Evolutionary conservation across 1,140 invertebrate species (phyloP).

Genomic region (Diachasma alloeum): DNA sequence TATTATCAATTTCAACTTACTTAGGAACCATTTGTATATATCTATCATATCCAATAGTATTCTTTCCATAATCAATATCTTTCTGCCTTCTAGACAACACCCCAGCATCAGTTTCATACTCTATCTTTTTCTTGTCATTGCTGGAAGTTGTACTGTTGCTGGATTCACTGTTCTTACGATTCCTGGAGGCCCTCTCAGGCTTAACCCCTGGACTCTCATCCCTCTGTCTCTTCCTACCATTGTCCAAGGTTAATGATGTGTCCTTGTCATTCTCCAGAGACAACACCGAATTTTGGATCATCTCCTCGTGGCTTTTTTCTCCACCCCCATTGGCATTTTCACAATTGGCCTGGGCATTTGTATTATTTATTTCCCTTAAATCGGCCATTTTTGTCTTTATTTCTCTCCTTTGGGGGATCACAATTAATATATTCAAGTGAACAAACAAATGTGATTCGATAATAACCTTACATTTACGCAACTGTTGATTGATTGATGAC

Average conservation of each 20-base stretch:
- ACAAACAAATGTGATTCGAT: too few species aligned
- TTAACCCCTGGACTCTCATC: conserved; percentile 32
- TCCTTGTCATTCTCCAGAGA: neutral
- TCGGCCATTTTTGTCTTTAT: neutral
- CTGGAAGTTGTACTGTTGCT: conserved; percentile 53
- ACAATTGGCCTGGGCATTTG: neutral
- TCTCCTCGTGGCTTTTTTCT: neutral
- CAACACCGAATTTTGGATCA: neutral
- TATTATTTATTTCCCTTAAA: neutral
- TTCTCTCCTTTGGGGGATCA: too few species aligned
- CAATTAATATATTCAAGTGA: too few species aligned
- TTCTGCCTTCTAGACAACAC: conserved; percentile 84
- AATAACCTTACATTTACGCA: too few species aligned
- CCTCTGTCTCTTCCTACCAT: conserved; percentile 34
- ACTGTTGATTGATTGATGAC: too few species aligned
- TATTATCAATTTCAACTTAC: conserved; percentile 61
- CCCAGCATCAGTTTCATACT: conserved; percentile 77
- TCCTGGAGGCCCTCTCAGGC: conserved; percentile 39
- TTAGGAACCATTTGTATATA: conserved; percentile 78
- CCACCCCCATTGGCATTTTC: neutral
- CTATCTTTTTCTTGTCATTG: conserved; percentile 46
- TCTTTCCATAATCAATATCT: conserved; percentile 95
- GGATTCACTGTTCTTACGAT: conserved; percentile 51
- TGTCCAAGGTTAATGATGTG: neutral
- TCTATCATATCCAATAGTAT: conserved; percentile 86